phyloP scores from a whole-genome alignment of 2,797 vertebrate genomes.

The Poecilia gillii region DNA sequence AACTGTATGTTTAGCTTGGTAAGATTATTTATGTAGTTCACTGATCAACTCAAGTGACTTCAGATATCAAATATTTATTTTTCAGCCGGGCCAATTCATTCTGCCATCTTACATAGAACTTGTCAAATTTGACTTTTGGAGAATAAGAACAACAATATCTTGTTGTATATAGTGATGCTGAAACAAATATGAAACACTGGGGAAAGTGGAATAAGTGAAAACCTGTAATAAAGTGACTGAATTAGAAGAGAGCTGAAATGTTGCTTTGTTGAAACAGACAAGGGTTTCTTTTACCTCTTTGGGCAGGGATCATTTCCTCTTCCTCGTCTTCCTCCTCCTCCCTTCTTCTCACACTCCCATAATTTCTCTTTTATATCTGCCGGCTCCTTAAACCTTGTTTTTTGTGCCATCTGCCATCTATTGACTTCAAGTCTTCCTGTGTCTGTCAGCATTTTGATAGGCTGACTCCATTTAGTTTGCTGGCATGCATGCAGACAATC shows the following conservation, averaged over 20 bases:
- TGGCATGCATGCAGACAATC: conserved; percentile 62
- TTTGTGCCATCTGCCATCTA: conserved; percentile 31
- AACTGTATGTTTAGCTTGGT: background rate
- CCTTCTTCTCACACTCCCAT: background rate
- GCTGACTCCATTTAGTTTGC: conserved; percentile 47
- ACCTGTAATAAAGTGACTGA: conserved; percentile 18
- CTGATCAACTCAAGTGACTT: background rate
- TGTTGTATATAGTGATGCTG: background rate
- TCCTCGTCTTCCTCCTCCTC: conserved; percentile 4
- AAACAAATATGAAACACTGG: conserved; percentile 27
- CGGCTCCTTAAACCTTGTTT: conserved; percentile 13
- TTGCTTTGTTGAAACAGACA: conserved; percentile 72
- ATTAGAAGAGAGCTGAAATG: conserved; percentile 62
- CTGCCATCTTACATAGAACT: background rate
- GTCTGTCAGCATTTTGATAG: conserved; percentile 35
- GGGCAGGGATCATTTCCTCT: conserved; percentile 55
- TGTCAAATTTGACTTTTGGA: background rate
- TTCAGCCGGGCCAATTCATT: background rate
- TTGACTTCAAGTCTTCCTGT: conserved; percentile 10
- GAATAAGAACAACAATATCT: conserved; percentile 21
- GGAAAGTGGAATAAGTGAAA: conserved; percentile 32
- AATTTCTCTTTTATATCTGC: conserved; percentile 49
- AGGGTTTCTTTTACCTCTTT: conserved; percentile 71
- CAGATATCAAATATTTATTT: background rate
- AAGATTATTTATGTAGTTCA: background rate